Percentiles rank a stretch among this genome's conserved stretches.
Conservation (phyloP, 2,113 vertebrate species). For the Labeo rohita region DNA sequence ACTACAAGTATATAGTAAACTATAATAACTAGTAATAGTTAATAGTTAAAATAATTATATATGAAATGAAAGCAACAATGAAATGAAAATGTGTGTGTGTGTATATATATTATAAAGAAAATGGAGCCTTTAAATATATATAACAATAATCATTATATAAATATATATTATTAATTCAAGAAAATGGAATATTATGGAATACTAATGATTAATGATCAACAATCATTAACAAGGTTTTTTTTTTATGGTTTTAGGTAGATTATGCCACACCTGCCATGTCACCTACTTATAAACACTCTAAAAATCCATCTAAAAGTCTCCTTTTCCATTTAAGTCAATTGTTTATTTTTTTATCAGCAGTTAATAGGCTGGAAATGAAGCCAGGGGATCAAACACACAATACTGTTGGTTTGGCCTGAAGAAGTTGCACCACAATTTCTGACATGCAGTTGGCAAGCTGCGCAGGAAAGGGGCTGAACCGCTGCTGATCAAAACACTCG, state of each 20-base stretch:
- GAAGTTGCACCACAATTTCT: not conserved
- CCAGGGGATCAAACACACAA: slow-evolving; percentile 8
- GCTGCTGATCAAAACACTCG: slow-evolving; percentile 4
- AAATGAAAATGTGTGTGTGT: too few species aligned
- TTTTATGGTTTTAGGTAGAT: not conserved
- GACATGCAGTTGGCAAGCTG: slow-evolving; percentile 8
- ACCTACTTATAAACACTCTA: not conserved
- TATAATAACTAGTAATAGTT: too few species aligned
- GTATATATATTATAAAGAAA: too few species aligned
- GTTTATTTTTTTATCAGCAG: not conserved
- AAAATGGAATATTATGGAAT: too few species aligned
- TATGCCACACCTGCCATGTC: not conserved
- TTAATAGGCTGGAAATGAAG: not conserved
- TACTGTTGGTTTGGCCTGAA: not conserved
- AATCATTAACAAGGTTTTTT: too few species aligned
- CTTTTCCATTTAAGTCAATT: not conserved
- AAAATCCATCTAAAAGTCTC: not conserved
- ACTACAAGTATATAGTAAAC: too few species aligned
- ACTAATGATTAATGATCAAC: too few species aligned
- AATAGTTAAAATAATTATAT: too few species aligned
- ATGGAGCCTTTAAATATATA: too few species aligned
- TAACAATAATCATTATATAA: too few species aligned
- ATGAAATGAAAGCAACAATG: too few species aligned
- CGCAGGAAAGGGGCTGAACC: slow-evolving; percentile 19
- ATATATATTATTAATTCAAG: too few species aligned